Evolutionary conservation across 2,797 vertebrate genomes (phyloP), one percentile per base, ranked within the genome.

Genomic region (Neopelma chrysocephalum): DNA sequence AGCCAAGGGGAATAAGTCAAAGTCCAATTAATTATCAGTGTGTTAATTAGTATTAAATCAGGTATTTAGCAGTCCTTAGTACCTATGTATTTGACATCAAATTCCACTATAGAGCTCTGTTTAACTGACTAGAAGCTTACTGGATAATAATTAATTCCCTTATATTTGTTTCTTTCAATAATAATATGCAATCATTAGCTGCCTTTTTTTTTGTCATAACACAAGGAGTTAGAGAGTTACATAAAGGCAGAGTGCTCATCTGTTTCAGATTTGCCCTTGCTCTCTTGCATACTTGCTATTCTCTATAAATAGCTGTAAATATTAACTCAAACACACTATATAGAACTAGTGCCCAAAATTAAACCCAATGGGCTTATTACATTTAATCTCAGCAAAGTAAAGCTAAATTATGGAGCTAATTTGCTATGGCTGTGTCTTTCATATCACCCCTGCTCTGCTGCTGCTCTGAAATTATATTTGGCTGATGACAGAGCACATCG

Each of bases 301-400:
- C 45, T 77, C 93, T 94, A 96, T 94, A 94, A 94, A 95, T 76
- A 93, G 80, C 70, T 82, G 85, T 89, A 94, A 94, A 93, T 94
- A 96, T 66, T 82, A 92, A 60, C 66, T 81, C 89, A 94, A 94
- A 86, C 73, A 82, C 50, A 82, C 40, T 64, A 71, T 80, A 94
- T 73, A 87, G 78, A 51, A 70, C 60, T 80, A 56, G 64, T 68
- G 38, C 79, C 94, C 90, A 93, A 90, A 96, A 87, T 93, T 89
- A 93, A 94, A 90, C 78, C 88, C 38, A 71, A 60, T 43, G 38
- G 48, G 34, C 22, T 94, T 90, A 90, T 88, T 76, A 84, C 70
- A 56, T 62, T 72, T 89, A 73, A 94, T 84, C 87, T 90, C 88
- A 70, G 71, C 42, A 89, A 92, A 75, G 72, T 45, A 91, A 93